Percentiles rank a stretch among this genome's conserved stretches.
These are phyloP conservation scores for Sipha maydis DNA, from an alignment of 2,888 invertebrate species.

Conservation along the genomic window DNA sequence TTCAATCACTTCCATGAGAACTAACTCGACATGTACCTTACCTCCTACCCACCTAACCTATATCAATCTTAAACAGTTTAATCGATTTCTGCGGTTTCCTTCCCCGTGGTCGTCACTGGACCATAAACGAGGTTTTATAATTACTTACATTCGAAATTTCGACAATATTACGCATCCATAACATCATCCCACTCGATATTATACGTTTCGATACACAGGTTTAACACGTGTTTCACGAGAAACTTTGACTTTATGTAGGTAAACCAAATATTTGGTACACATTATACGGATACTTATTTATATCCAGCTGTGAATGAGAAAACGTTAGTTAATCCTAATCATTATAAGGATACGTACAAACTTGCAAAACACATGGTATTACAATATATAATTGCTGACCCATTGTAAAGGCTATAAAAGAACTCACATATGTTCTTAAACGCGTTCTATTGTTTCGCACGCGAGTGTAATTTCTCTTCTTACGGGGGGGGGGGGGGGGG, in stretches of 20 bases:
- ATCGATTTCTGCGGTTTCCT: slow-evolving; percentile 60
- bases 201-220: neutral
- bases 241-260: neutral
- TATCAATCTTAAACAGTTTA: slow-evolving; percentile 47
- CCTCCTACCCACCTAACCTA: too few relatives aligned
- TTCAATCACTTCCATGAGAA: slow-evolving; percentile 43
- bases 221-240: neutral
- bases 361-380: slow-evolving; percentile 3
- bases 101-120: slow-evolving; percentile 19
- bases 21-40: neutral
- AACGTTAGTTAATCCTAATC: neutral
- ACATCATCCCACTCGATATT: neutral
- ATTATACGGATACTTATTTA: too few relatives aligned
- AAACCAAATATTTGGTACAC: neutral
- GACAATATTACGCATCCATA: neutral
- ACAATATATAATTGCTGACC: neutral
- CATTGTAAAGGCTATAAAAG: slow-evolving; percentile 19
- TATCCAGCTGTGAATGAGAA: neutral
- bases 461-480: neutral
- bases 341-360: neutral
- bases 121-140: slow-evolving; percentile 44
- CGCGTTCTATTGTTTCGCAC: neutral
- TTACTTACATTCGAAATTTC: slow-evolving; percentile 17
- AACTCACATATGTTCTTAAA: neutral
- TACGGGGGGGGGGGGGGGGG: too few relatives aligned